These are phyloP conservation scores for Capromys pilorides DNA, from an alignment of 2,797 vertebrate genomes.

Conservation along the genomic window DNA sequence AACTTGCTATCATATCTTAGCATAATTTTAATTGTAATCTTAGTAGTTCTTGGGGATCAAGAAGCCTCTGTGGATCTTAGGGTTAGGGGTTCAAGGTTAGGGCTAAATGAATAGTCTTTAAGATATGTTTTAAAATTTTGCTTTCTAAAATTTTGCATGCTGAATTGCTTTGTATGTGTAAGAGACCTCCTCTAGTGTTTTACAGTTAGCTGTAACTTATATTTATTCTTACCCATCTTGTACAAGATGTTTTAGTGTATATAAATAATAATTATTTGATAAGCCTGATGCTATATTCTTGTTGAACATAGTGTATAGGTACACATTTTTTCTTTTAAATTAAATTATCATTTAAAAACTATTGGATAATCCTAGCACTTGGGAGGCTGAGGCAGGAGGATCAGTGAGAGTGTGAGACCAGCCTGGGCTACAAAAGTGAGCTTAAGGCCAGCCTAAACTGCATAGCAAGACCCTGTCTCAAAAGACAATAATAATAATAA, in stretches of 20 bases:
- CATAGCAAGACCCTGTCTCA: no score
- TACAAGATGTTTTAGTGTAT: background rate
- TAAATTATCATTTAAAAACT: conserved; percentile 17
- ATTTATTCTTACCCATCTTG: background rate
- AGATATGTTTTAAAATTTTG: background rate
- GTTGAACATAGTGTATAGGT: background rate
- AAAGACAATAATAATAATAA: no score
- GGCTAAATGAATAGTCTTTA: background rate
- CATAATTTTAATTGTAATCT: background rate
- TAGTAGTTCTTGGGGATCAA: background rate
- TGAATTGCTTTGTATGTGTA: background rate
- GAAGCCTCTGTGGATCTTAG: background rate
- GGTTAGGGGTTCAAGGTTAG: no score
- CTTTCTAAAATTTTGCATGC: background rate
- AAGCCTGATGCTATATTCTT: background rate
- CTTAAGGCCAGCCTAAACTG: no score
- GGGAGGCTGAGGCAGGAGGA: no score
- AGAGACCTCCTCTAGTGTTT: background rate
- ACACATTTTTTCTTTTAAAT: background rate
- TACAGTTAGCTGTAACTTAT: background rate
- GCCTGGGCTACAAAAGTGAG: no score
- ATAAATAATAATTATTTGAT: background rate
- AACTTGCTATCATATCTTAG: background rate
- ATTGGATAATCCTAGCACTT: no score
- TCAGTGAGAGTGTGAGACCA: no score